Evolutionary conservation across 1,140 invertebrate species (phyloP).

Genomic region (Drosophila pallidifrons): DNA sequence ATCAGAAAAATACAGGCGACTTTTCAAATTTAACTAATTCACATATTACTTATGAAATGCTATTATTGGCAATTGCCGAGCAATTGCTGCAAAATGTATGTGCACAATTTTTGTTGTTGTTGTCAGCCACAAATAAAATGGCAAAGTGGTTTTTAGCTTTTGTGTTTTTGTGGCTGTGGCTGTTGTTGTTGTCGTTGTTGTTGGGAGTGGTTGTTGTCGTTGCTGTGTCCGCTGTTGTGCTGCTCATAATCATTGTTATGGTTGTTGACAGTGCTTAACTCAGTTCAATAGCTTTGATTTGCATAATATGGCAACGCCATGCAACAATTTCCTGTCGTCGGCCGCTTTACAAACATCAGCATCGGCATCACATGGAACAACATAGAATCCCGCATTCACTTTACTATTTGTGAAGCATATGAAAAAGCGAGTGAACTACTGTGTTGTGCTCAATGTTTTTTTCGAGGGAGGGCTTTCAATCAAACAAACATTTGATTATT

Average conservation of each 20-base stretch:
- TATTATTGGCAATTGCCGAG: too few species aligned
- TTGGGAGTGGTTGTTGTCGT: too few species aligned
- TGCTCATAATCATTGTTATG: constrained; percentile 11
- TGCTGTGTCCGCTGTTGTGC: too few species aligned
- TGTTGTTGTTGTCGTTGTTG: neutral
- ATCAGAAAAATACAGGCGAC: too few species aligned
- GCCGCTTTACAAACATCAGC: constrained; percentile 3
- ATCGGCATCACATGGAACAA: neutral
- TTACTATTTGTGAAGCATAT: constrained; percentile 57
- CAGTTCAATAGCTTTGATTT: constrained; percentile 67
- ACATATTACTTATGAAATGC: too few species aligned
- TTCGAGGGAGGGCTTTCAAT: constrained; percentile 30
- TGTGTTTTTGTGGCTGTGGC: constrained; percentile 39
- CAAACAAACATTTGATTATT: constrained; percentile 71
- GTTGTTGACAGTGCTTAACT: constrained; percentile 47
- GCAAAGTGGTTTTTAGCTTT: constrained; percentile 48
- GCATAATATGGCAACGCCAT: constrained; percentile 73
- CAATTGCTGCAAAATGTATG: constrained; percentile 28
- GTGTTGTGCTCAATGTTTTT: constrained; percentile 4
- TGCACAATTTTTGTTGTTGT: constrained; percentile 37
- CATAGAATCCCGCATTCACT: constrained; percentile 4
- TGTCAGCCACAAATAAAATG: constrained; percentile 51
- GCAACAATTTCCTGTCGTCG: constrained; percentile 70
- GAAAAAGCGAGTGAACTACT: constrained; percentile 45
- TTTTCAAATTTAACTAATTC: too few species aligned